Conservation (phyloP, 92 coral and sea anemone species). For the Porites rus region DNA sequence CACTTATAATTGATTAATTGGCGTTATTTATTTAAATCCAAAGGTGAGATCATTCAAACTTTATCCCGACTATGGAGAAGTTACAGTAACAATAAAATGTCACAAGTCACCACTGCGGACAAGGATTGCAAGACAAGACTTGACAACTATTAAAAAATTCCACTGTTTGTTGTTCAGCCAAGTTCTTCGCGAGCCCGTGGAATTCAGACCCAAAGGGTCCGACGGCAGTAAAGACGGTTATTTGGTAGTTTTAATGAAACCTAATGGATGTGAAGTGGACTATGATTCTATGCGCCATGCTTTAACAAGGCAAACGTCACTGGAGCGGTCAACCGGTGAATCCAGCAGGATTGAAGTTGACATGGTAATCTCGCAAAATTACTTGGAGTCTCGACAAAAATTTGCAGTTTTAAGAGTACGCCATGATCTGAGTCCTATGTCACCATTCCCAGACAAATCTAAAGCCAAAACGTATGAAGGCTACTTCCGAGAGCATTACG, state of each 20-base stretch:
- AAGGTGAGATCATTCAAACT: conserved; percentile 74
- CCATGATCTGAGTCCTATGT: conserved; percentile 54
- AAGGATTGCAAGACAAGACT: conserved; percentile 6
- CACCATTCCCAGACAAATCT: conserved; percentile 79
- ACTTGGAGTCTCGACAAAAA: conserved; percentile 26
- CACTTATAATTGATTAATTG: background rate
- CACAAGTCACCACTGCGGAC: background rate
- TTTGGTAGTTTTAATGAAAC: conserved; percentile 70
- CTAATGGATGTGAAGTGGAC: conserved; percentile 16
- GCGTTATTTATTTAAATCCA: conserved; percentile 3
- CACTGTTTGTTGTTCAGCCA: conserved; percentile 66
- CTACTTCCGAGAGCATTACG: conserved; percentile 63
- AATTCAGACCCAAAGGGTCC: conserved; percentile 28
- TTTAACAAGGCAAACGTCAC: background rate
- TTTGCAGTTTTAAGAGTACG: conserved; percentile 63
- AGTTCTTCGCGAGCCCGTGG: conserved; percentile 66
- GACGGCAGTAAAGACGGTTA: conserved; percentile 78
- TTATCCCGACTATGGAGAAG: conserved; percentile 79
- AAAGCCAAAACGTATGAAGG: conserved; percentile 78
- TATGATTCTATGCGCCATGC: conserved; percentile 20
- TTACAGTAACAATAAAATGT: conserved; percentile 57
- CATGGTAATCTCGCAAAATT: conserved; percentile 16
- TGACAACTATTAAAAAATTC: conserved; percentile 60
- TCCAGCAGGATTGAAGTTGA: background rate
- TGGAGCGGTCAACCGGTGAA: background rate